A percentile compares a stretch with the other conserved stretches of the same genome.
These are phyloP conservation scores for Megaustenia siamemsis DNA, from an alignment of 2,888 invertebrate genomes.

Conservation along the genomic window DNA sequence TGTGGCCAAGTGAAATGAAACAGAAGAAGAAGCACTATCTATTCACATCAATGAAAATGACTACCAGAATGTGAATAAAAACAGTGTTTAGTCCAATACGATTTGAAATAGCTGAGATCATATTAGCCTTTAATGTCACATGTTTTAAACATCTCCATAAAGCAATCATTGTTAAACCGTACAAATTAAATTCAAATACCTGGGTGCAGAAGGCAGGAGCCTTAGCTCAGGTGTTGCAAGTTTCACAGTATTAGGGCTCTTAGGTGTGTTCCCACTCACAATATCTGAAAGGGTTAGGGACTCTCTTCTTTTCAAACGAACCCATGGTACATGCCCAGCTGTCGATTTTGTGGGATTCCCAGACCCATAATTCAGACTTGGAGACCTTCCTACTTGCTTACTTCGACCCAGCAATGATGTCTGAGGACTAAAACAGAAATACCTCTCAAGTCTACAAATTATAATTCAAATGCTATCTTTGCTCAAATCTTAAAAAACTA, in stretches of 20 bases:
- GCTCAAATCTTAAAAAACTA: too few species aligned
- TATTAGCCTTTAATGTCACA: too few species aligned
- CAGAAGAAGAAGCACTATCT: too few species aligned
- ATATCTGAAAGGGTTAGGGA: constrained; percentile 43
- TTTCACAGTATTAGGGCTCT: constrained; percentile 69
- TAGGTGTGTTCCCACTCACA: constrained; percentile 37
- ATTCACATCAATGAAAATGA: too few species aligned
- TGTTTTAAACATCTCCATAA: too few species aligned
- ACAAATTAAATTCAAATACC: constrained; percentile 57
- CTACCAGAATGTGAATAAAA: too few species aligned
- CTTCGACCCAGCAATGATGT: neutral
- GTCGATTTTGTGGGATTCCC: constrained; percentile 52
- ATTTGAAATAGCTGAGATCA: too few species aligned
- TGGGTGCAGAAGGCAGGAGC: constrained; percentile 60
- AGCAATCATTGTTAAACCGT: too few species aligned
- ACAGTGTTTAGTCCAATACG: too few species aligned
- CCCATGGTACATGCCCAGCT: constrained; percentile 56
- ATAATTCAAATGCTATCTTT: too few species aligned
- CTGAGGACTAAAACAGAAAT: constrained; percentile 13
- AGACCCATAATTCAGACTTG: constrained; percentile 53
- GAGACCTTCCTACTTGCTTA: constrained; percentile 40
- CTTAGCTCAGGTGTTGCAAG: constrained; percentile 69
- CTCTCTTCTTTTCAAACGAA: constrained; percentile 52
- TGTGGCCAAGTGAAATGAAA: too few species aligned
- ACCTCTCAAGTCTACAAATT: neutral